Evolutionary conservation across 2,888 invertebrate species (phyloP), one percentile per base, ranked within the genome.

Genomic region (Philonicus albiceps): DNA sequence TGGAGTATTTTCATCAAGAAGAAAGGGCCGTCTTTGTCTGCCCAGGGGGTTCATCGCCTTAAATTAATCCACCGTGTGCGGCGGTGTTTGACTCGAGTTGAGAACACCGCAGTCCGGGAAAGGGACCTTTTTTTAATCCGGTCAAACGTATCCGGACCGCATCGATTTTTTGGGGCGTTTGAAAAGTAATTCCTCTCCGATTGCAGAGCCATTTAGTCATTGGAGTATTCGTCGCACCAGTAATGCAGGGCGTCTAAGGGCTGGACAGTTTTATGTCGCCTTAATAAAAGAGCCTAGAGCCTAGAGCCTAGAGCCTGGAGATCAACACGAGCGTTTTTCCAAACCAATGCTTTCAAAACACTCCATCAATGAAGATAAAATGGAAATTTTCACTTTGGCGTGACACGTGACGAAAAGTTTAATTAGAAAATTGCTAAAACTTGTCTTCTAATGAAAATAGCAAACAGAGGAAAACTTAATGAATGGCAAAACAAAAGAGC

Each of bases 361-460:
- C 22, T 64, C 22, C 64, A 64, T 64, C 64, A 64, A 27, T 64
- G 27, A 8, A 11, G 22, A 64, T 64, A 64, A 22, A 64, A 64
- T 64, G 64, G 22, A 22, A 64, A 22, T 64, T 64, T 64, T 16
- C 13, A 43, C 40, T 43, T 43, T 43, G 8, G 7, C 37, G 22
- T 34, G 81, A 55, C 81, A 81, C 81, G 37, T 81, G 55, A 55
- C 37, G 34, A 49, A 64, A 81, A 81, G 81, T 81, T 81, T 81
- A 81, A 81, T 81, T 81, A 55, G 81, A 55, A 81, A 81, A 81
- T 81, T 81, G 30, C 81, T 31, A n/a, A 55, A 81, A 80, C 53
- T 55, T 64, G 55, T n/a, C 34, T 22, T 16, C 5, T 78, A 81
- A 81, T 55, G 81, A n/a, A 81, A 81, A 64, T 55, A 22, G 30